Evolutionary conservation across 1,140 invertebrate species (phyloP).

Genomic region (Epicauta chinensis): DNA sequence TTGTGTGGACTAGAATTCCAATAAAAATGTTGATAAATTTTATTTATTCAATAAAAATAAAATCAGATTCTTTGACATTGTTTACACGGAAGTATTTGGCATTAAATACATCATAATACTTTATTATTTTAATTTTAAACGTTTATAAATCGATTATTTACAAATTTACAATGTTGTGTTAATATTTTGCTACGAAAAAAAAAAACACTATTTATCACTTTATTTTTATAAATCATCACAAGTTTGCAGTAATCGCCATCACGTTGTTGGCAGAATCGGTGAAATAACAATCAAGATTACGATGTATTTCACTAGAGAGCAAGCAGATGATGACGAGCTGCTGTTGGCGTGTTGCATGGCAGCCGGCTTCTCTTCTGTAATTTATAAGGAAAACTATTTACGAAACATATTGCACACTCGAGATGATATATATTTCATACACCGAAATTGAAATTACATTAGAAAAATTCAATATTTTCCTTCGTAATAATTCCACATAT

Average conservation of each 20-base stretch:
- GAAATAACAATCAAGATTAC: too few species aligned
- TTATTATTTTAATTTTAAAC: slow-evolving; percentile 5
- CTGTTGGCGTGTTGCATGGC: slow-evolving; percentile 59
- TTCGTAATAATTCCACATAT: too few species aligned
- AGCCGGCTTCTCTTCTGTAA: slow-evolving; percentile 56
- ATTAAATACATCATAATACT: slow-evolving; percentile 13
- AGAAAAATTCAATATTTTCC: too few species aligned
- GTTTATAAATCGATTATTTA: slow-evolving; percentile 25
- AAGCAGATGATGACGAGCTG: slow-evolving; percentile 35
- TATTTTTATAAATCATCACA: slow-evolving; percentile 17
- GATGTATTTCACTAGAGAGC: slow-evolving; percentile 25
- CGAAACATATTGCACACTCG: too few species aligned
- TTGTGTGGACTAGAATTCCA: too few species aligned
- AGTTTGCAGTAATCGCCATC: slow-evolving; percentile 5
- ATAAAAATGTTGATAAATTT: too few species aligned
- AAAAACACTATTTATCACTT: slow-evolving; percentile 16
- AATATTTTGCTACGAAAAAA: not conserved
- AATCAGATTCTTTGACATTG: slow-evolving; percentile 12
- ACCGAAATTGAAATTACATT: too few species aligned
- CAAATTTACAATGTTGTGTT: slow-evolving; percentile 27
- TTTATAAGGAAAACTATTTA: too few species aligned
- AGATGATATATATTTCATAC: too few species aligned
- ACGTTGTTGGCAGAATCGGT: not conserved
- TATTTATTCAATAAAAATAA: slow-evolving; percentile 18
- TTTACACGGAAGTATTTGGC: slow-evolving; percentile 15